Percentiles rank a stretch among this genome's conserved stretches.
Evolutionary conservation across 1,140 invertebrate genomes (phyloP).

Genomic region (Mesaphorura yosii): DNA sequence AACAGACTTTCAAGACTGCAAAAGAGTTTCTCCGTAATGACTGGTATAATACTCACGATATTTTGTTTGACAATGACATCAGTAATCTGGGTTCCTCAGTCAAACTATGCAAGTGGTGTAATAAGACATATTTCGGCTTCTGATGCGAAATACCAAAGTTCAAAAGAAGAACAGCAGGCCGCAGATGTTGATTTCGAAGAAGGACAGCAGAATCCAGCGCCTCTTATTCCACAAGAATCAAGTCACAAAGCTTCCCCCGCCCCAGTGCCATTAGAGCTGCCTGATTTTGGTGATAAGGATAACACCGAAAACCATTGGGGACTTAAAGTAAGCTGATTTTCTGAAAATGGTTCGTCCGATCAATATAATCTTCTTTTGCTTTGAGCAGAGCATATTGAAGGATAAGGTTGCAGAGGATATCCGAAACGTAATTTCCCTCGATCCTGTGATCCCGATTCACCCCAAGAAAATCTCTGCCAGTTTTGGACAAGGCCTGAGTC

Average conservation of each 20-base stretch:
- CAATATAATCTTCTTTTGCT: not conserved
- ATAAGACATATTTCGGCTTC: not conserved
- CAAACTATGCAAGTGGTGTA: not conserved
- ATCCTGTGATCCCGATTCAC: constrained; percentile 22
- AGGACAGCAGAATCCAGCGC: not conserved
- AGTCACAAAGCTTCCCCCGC: not conserved
- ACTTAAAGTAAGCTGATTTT: not conserved
- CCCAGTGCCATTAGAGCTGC: not conserved
- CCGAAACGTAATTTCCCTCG: constrained; percentile 26
- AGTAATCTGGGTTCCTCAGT: constrained; percentile 14
- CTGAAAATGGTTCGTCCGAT: not conserved
- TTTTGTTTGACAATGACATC: constrained; percentile 44
- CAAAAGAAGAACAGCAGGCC: not conserved
- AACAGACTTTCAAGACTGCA: constrained; percentile 72
- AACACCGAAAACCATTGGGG: not conserved
- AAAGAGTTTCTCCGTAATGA: constrained; percentile 54
- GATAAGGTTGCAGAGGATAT: constrained; percentile 23
- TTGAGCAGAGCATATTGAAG: not conserved
- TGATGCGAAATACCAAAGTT: not conserved
- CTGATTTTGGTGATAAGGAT: not conserved
- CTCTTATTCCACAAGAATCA: not conserved
- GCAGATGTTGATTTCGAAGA: not conserved
- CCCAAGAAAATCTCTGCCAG: too few relatives aligned
- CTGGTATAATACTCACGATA: constrained; percentile 43
- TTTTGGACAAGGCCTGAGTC: too few relatives aligned